Evolutionary conservation across 2,888 invertebrate species (phyloP).

Genomic region (Nephrotoma appendiculata): DNA sequence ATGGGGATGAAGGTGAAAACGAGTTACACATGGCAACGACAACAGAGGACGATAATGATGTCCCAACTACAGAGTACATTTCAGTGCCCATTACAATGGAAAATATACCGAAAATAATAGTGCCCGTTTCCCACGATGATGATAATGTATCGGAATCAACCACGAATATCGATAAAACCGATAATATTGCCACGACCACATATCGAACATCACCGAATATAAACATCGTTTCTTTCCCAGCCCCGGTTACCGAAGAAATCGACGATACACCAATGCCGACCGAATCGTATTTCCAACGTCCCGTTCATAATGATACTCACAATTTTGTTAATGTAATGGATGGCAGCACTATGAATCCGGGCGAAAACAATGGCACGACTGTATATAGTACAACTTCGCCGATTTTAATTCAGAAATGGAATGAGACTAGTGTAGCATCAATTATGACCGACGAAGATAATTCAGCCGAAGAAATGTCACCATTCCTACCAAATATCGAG

Average conservation of each 20-base stretch:
- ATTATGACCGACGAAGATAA: not conserved
- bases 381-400: constrained; percentile 14
- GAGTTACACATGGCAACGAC: not conserved
- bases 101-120: not conserved
- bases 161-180: not conserved
- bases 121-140: not conserved
- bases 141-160: not conserved
- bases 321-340: constrained; percentile 14
- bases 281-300: constrained; percentile 14
- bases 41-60: not conserved
- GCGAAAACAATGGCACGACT: constrained; percentile 5
- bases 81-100: not conserved
- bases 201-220: not conserved
- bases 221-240: constrained; percentile 7
- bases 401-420: constrained; percentile 5
- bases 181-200: not conserved
- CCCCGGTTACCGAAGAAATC: constrained; percentile 16
- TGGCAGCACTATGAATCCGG: constrained; percentile 8
- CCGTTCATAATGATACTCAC: constrained; percentile 1
- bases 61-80: not conserved
- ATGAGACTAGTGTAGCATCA: not conserved
- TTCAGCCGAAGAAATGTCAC: constrained; percentile 9
- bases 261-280: constrained; percentile 15
- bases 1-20: not conserved
- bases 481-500: constrained; percentile 9